phyloP scores from a whole-genome alignment of 2,888 invertebrate genomes.

The Amphimallon solstitiale region DNA sequence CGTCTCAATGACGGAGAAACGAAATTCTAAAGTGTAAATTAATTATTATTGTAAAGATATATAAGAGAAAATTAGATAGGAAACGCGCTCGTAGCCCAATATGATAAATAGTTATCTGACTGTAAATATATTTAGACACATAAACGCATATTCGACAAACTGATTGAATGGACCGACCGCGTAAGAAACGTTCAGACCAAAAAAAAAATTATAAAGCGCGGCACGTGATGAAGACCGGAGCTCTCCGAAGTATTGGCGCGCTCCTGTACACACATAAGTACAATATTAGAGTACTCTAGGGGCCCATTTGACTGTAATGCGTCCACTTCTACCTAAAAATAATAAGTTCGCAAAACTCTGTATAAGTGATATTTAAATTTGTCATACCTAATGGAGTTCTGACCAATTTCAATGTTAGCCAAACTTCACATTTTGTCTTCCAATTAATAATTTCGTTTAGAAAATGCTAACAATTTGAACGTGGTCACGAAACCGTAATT shows the following conservation, averaged over 20 bases:
- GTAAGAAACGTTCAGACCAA: constrained; percentile 46
- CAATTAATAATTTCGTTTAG: constrained; percentile 23
- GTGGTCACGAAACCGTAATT: constrained; percentile 1
- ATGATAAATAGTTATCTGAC: constrained; percentile 51
- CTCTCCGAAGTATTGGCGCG: constrained; percentile 35
- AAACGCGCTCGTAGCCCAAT: constrained; percentile 61
- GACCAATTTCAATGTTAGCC: constrained; percentile 25
- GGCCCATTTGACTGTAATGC: constrained; percentile 25
- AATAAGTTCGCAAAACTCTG: neutral
- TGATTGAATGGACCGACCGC: constrained; percentile 45
- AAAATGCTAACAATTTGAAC: constrained; percentile 28
- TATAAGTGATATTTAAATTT: neutral
- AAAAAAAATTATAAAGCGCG: constrained; percentile 18
- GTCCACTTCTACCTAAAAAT: constrained; percentile 21
- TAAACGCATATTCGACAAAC: constrained; percentile 51
- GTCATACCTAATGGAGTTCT: constrained; percentile 1
- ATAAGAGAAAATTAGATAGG: constrained; percentile 55
- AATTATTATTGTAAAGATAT: constrained; percentile 58
- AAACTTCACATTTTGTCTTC: constrained; percentile 31
- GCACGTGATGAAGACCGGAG: constrained; percentile 35
- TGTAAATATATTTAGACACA: constrained; percentile 58
- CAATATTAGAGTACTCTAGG: constrained; percentile 31
- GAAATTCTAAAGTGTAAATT: constrained; percentile 65
- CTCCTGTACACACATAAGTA: constrained; percentile 30
- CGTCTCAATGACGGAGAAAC: constrained; percentile 57